Percentiles rank a stretch among this genome's conserved stretches.
phyloP scores from a whole-genome alignment of 35 echinoderm and acorn worm species.

The Eucidaris tribuloides region DNA sequence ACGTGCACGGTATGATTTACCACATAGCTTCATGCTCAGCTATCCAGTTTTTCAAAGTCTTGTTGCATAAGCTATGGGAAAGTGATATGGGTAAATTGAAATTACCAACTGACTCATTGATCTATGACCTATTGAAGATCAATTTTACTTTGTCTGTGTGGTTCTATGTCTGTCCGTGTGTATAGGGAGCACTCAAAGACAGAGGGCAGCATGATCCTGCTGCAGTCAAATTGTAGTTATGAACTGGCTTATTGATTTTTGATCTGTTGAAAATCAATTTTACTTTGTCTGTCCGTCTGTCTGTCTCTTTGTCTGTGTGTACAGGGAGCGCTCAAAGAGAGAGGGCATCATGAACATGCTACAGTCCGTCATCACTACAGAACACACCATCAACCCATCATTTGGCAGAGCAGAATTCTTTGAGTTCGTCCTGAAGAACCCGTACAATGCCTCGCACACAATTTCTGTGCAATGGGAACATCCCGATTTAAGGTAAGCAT shows the following conservation, averaged over 20 bases:
- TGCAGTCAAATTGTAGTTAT: too few relatives aligned
- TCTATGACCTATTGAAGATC: too few relatives aligned
- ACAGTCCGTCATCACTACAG: conserved; percentile 92
- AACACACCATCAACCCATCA: conserved; percentile 91
- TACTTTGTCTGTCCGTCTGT: too few relatives aligned
- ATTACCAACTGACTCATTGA: too few relatives aligned
- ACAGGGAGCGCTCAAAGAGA: conserved; percentile 74
- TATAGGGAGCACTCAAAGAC: conserved; percentile 73
- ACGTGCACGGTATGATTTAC: too few relatives aligned
- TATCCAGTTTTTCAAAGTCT: too few relatives aligned
- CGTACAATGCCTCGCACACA: conserved; percentile 91
- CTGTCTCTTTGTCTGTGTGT: not conserved
- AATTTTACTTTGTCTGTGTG: not conserved
- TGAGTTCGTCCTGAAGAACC: conserved; percentile 90
- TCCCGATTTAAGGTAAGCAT: conserved; percentile 67
- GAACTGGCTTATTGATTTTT: too few relatives aligned
- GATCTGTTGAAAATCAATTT: too few relatives aligned
- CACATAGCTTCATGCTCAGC: too few relatives aligned
- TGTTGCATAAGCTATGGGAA: too few relatives aligned
- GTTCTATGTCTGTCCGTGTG: not conserved
- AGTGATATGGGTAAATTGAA: too few relatives aligned
- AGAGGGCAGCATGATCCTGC: conserved; percentile 74
- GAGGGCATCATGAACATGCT: conserved; percentile 85
- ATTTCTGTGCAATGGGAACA: conserved; percentile 88
- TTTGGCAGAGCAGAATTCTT: conserved; percentile 91